Evolutionary conservation across 2,113 vertebrate species (phyloP).

Genomic region (Phycodurus eques): DNA sequence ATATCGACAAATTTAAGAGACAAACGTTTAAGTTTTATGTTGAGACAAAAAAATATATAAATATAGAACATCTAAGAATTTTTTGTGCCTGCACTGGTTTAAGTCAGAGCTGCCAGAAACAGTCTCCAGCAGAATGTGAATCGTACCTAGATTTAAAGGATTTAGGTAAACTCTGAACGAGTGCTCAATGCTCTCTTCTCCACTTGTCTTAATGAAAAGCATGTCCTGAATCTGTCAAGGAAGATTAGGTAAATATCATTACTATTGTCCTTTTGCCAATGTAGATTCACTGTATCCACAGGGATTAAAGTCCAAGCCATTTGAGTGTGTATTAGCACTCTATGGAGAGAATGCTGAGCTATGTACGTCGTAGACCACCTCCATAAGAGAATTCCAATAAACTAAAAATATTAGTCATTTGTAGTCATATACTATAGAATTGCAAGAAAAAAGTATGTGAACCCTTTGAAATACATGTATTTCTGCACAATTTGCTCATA

Average conservation of each 20-base stretch:
- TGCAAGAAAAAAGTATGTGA: neutral
- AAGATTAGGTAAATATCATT: conserved; percentile 93
- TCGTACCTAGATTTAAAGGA: conserved; percentile 82
- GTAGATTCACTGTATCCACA: conserved; percentile 77
- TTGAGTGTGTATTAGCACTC: conserved; percentile 60
- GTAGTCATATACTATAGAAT: neutral
- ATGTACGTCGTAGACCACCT: neutral
- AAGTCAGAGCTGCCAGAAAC: conserved; percentile 60
- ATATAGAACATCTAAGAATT: conserved; percentile 30
- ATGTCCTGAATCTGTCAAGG: conserved; percentile 91
- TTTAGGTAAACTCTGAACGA: conserved; percentile 86
- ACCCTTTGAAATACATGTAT: neutral
- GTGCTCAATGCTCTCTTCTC: conserved; percentile 88
- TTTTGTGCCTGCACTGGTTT: conserved; percentile 56
- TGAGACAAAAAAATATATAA: no score
- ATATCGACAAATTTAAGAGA: neutral
- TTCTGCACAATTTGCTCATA: neutral
- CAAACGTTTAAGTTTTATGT: neutral
- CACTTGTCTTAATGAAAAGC: conserved; percentile 90
- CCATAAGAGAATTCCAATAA: neutral
- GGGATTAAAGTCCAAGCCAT: conserved; percentile 68
- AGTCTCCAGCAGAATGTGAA: conserved; percentile 58
- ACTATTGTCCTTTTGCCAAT: conserved; percentile 85
- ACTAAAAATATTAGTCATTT: neutral
- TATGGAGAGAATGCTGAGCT: conserved; percentile 31